Percentiles rank a stretch among this genome's conserved stretches.
phyloP scores from a whole-genome alignment of 2,113 vertebrate genomes.

The Rhegmatorhina hoffmannsi region DNA sequence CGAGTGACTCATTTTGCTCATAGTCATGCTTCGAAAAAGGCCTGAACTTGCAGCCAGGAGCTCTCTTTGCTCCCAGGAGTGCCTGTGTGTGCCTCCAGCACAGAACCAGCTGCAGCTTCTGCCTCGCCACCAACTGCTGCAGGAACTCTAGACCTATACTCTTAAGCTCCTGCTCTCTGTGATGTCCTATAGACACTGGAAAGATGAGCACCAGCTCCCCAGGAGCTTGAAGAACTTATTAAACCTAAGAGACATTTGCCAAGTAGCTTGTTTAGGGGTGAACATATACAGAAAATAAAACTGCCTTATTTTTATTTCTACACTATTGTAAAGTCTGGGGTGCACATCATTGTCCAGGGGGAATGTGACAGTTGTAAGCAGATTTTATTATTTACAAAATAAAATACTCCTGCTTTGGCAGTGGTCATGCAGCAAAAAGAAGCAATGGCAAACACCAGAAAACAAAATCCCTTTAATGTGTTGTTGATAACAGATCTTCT shows the following conservation, averaged over 20 bases:
- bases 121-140: background rate
- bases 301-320: background rate
- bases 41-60: background rate
- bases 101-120: background rate
- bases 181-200: background rate
- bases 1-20: slow-evolving; percentile 8
- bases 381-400: background rate
- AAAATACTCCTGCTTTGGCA: slow-evolving; percentile 2
- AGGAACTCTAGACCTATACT: background rate
- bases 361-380: background rate
- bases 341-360: background rate
- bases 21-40: background rate
- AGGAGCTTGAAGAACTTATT: background rate
- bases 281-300: background rate
- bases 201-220: background rate
- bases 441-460: background rate
- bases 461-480: background rate
- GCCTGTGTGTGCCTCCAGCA: background rate
- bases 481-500: background rate
- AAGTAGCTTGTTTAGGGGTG: background rate
- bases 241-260: background rate
- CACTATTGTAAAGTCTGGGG: background rate
- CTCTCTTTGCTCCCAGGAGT: background rate
- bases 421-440: background rate
- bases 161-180: background rate